Evolutionary conservation across 2,888 invertebrate genomes (phyloP), one percentile per base, ranked within the genome.

Genomic region (Petrolisthes manimaculis): DNA sequence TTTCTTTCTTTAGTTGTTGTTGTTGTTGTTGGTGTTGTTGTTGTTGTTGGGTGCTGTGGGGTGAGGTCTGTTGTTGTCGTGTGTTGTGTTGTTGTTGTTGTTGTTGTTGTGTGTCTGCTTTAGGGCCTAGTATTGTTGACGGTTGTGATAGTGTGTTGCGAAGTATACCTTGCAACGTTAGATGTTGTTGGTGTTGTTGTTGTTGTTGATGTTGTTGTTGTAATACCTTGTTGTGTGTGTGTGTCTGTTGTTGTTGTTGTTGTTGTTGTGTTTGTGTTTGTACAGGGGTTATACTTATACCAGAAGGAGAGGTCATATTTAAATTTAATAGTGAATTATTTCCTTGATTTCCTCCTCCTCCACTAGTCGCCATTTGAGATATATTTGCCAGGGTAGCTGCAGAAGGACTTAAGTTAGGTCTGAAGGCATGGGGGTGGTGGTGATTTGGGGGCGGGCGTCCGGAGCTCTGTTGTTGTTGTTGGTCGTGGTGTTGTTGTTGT

Each of bases 201-300:
- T 67, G 83, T 5, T 67, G 71, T 51, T 86, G 86, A n/a, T 67
- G 71, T 79, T 56, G 69, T 51, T 83, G 78, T n/a, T 86, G 86
- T 14, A 77, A 77, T 3, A 81, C 37, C 74, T 86, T 86, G 86
- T 75, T 74, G 86, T n/a, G 12, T 71, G 71, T 12, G 54, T 84
- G 84, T 69, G 55, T 71, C 18, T 67, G 71, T 56, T 86, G 86
- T 21, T 67, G 71, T 79, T 56, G 69, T 51, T 83, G 78, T n/a
- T 86, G 86, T 14, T 83, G 82, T 71, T 14, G 12, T 61, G 82
- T 71, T 75, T 74, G 86, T n/a, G 12, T 55, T 8, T 89, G 89
- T 55, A 91, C 83, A 8, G 91, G 91, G 5, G 91, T 91, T 56
- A 91, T 91, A 80, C 91, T 91, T 37, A 91, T 91, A 37, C 89